These are phyloP conservation scores for Anguilla marmorata DNA, from an alignment of 2,797 vertebrate genomes.

Conservation along the genomic window DNA sequence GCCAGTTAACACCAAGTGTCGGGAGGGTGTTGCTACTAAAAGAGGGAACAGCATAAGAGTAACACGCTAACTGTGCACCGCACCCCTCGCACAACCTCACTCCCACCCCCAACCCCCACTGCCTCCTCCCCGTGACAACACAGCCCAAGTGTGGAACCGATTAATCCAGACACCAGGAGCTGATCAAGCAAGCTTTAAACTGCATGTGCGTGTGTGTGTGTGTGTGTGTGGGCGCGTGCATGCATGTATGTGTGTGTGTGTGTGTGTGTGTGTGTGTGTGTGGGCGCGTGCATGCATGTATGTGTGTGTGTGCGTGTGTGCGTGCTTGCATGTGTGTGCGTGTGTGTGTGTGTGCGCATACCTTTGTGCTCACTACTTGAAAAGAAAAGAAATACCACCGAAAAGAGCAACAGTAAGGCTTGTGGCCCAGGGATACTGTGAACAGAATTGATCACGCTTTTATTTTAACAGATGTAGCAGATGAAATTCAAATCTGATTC, in stretches of 20 bases:
- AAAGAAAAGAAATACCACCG: background rate
- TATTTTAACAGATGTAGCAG: background rate
- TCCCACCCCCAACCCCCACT: background rate
- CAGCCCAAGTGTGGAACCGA: slow-evolving; percentile 15
- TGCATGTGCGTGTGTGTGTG: background rate
- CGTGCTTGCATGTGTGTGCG: background rate
- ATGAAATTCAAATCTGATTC: background rate
- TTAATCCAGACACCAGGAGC: background rate
- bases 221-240: background rate
- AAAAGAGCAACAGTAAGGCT: background rate
- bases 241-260: background rate
- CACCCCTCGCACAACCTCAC: background rate
- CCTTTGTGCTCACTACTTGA: background rate
- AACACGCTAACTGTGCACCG: background rate
- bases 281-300: too few species aligned
- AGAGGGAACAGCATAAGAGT: background rate
- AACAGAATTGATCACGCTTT: background rate
- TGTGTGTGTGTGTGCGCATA: background rate
- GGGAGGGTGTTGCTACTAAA: slow-evolving; percentile 24
- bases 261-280: background rate
- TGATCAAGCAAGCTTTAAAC: slow-evolving; percentile 11
- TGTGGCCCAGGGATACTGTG: background rate
- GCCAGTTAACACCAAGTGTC: slow-evolving; percentile 20
- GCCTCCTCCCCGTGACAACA: slow-evolving; percentile 13
- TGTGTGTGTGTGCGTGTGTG: background rate